Evolutionary conservation across 2,888 invertebrate genomes (phyloP), one percentile per base, ranked within the genome.

Genomic region (Heliconius aoede): DNA sequence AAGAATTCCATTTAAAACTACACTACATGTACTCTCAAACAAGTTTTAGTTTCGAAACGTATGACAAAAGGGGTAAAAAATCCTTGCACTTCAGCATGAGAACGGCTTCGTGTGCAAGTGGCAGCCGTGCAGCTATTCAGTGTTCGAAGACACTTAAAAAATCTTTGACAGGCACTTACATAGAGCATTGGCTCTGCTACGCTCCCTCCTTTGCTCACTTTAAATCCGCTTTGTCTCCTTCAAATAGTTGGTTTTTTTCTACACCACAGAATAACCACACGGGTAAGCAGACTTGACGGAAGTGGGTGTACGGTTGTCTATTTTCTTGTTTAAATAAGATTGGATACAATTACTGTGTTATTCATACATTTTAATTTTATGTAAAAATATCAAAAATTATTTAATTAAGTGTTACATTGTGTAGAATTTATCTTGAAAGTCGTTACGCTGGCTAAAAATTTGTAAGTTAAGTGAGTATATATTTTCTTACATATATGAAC

Each of bases 91-190:
- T 79, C 80, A 83, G 80, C 79, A 81, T 80, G 81, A 82, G 83
- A 87, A 87, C 83, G 84, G 88, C 87, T 88, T 84, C 92, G 92
- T 92, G 92, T 88, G 89, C 87, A 93, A 93, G 93, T 92, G 91
- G 90, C 82, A 83, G 84, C 84, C 84, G 84, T 85, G 84, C 85
- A 84, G 81, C 83, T 86, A 87, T 90, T 89, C 90, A 88, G 83
- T 84, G 81, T 86, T 91, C 91, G 87, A 92, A 91, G 90, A 85
- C 88, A 86, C 93, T 93, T 89, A 83, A 89, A 87, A 87, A 89
- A 89, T 91, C 92, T 92, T 93, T 91, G 91, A 92, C 90, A 89
- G 88, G 89, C 88, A 88, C 87, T 89, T 85, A 81, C 81, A 81
- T 81, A 80, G 78, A 77, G 79, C 80, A 80, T 79, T 82, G 80